Evolutionary conservation across 2,797 vertebrate genomes (phyloP).

Genomic region (Poecilia gillii): DNA sequence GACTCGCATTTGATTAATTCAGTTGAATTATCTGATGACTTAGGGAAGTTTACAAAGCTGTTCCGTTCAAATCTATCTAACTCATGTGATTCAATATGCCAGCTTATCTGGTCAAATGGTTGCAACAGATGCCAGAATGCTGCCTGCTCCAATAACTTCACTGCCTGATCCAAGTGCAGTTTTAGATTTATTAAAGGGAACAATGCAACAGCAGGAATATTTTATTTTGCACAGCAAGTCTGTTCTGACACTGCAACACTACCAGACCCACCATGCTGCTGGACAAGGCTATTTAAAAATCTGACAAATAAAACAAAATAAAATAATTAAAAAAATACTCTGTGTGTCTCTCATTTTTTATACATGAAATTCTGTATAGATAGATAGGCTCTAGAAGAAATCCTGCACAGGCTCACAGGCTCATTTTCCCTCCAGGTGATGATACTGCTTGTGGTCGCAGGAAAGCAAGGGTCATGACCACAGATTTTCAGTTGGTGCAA

Average conservation of each 20-base stretch:
- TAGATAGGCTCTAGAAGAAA: constrained; percentile 40
- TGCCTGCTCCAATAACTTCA: not conserved
- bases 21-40: not conserved
- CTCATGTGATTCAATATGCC: not conserved
- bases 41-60: not conserved
- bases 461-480: constrained; percentile 67
- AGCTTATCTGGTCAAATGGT: not conserved
- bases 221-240: not conserved
- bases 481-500: constrained; percentile 83
- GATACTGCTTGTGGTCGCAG: constrained; percentile 74
- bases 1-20: not conserved
- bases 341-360: not conserved
- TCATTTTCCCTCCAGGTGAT: constrained; percentile 67
- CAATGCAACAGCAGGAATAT: not conserved
- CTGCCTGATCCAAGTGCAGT: not conserved
- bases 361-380: constrained; percentile 23
- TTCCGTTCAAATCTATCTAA: not conserved
- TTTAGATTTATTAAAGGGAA: not conserved
- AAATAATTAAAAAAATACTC: not conserved
- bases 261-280: not conserved
- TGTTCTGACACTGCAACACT: not conserved
- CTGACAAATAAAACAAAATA: not conserved
- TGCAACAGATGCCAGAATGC: not conserved
- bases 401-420: constrained; percentile 44
- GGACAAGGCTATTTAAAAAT: not conserved